Base-by-base conservation (phyloP, 2,797 vertebrate genomes). In the Balearica regulorum region DNA sequence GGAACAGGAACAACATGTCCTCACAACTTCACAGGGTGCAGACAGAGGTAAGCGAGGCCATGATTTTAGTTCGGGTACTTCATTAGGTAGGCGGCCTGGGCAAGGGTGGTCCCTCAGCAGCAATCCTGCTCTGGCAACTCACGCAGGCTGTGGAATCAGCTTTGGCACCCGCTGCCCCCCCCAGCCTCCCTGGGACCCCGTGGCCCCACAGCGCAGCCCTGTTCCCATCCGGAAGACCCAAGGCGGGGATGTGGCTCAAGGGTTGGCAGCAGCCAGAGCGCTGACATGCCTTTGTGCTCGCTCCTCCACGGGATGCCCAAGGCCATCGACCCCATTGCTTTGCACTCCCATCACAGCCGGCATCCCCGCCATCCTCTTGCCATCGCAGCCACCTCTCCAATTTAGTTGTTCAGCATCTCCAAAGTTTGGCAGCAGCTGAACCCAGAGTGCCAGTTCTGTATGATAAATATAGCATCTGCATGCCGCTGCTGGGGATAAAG, bases 201-300 rank as follows among this genome's bases (percentile, higher is more conserved):
- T 2, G 1, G 65, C 19, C 29, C 33, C 1, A 0, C 43, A 44
- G 65, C 4, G 1, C 60, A 17, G 17, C 9, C 44, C 60, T 0
- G 1, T 22, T 60, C 46, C 39, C 3, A 1, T 46, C 46, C 3
- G 2, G 39, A 80, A 68, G 31, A 48, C 35, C 41, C 22, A 16
- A 53, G 7, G 5, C 1, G 17, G n/a, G 4, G 8, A 41, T 1
- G 1, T 33, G 31, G 39, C 73, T 53, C 44, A 17, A 29, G 21
- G 48, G 65, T 11, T 0, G 1, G 53, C 39, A 60, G 66, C 2
- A 1, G 18, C 44, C 3, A 1, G 58, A 87, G 46, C n/a, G 29
- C 39, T 2, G 0, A 6, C 3, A 1, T 26, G 13, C 31, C 2
- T 0, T 12, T 46, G 37, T 21, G 24, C 35, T 62, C 2, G 0